These are phyloP conservation scores for Tamias sibiricus DNA, from an alignment of 2,113 vertebrate genomes.

Conservation along the genomic window DNA sequence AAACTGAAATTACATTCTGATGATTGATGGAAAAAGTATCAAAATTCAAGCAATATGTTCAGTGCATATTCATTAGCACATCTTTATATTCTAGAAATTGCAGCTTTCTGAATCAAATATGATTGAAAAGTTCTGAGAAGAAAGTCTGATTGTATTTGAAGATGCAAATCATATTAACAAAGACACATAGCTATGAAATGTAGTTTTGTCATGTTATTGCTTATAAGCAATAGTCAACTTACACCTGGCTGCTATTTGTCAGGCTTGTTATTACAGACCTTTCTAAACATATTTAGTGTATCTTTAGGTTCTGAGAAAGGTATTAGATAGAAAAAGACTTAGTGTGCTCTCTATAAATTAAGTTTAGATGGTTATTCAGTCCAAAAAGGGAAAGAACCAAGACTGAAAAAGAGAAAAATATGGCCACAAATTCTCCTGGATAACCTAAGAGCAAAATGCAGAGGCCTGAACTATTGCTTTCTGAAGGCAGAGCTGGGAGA, in stretches of 20 bases:
- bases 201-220: not conserved
- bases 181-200: not conserved
- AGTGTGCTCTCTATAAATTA: not conserved
- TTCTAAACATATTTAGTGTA: not conserved
- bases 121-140: not conserved
- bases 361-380: not conserved
- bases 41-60: not conserved
- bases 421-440: not conserved
- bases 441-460: not conserved
- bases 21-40: not conserved
- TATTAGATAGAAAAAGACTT: not conserved
- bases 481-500: not conserved
- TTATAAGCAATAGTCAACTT: not conserved
- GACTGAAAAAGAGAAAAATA: not conserved
- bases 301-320: not conserved
- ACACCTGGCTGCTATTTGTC: not conserved
- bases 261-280: not conserved
- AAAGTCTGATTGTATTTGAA: not conserved
- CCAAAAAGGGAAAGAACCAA: slow-evolving; percentile 16
- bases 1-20: not conserved
- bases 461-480: not conserved
- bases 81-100: not conserved
- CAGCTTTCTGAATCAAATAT: slow-evolving; percentile 12
- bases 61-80: not conserved
- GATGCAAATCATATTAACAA: not conserved